phyloP scores from a whole-genome alignment of 2,888 invertebrate species.

The Cancer borealis region DNA sequence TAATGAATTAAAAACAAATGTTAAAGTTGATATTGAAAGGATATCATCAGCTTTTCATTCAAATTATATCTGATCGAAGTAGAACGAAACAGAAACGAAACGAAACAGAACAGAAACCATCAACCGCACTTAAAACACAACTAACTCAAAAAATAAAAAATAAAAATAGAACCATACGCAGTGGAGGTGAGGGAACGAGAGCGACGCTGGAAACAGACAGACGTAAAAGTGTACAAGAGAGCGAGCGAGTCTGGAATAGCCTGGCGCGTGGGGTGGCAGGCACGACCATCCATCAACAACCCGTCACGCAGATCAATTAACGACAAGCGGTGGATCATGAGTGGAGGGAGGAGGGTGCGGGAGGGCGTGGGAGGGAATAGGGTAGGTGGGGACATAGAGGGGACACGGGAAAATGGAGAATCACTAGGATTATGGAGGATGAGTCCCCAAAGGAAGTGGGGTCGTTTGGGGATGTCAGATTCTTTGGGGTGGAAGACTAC shows the following conservation, averaged over 20 bases:
- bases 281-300: conserved; percentile 59
- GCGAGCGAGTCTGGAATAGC: conserved; percentile 10
- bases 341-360: conserved; percentile 4
- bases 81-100: too few relatives aligned
- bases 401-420: conserved; percentile 52
- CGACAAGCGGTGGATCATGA: conserved; percentile 69
- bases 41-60: too few relatives aligned
- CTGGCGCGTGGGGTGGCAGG: conserved; percentile 39
- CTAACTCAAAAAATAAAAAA: neutral
- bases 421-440: conserved; percentile 53
- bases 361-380: neutral
- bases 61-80: too few relatives aligned
- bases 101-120: neutral
- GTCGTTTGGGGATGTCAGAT: neutral
- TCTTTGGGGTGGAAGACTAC: conserved; percentile 23
- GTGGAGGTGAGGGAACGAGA: conserved; percentile 18
- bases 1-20: too few relatives aligned
- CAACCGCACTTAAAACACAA: neutral
- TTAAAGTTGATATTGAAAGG: too few relatives aligned
- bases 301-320: conserved; percentile 66
- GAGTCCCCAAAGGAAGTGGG: conserved; percentile 40
- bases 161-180: neutral
- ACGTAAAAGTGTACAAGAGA: conserved; percentile 39
- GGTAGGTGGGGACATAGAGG: neutral
- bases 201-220: conserved; percentile 48